Evolutionary conservation across 2,888 invertebrate genomes (phyloP).

Genomic region (Hydraecia micacea): DNA sequence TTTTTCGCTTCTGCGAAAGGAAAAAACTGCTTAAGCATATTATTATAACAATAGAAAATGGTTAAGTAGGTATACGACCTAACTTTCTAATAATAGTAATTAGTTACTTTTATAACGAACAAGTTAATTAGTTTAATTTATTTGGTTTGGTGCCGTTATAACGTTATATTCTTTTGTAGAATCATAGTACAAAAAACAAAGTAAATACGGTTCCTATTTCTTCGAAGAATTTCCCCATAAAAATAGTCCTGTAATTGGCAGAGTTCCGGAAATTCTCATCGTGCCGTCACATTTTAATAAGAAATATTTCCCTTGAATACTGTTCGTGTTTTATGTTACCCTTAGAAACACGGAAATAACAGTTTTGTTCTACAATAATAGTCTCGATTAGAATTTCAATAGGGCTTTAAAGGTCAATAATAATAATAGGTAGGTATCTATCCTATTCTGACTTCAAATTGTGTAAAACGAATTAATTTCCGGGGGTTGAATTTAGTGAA

Average conservation of each 20-base stretch:
- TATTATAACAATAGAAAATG: not conserved
- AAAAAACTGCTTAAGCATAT: not conserved
- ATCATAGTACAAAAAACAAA: not conserved
- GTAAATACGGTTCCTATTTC: not conserved
- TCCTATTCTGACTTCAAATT: slow-evolving; percentile 8
- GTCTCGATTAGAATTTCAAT: not conserved
- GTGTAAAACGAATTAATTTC: slow-evolving; percentile 32
- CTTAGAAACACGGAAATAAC: slow-evolving; percentile 25
- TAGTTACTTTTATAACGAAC: not conserved
- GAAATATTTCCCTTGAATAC: slow-evolving; percentile 35
- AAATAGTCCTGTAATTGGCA: slow-evolving; percentile 53
- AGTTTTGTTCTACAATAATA: not conserved
- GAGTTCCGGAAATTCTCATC: slow-evolving; percentile 25
- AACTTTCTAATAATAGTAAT: not conserved
- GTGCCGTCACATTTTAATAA: slow-evolving; percentile 31
- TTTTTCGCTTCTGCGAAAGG: not conserved
- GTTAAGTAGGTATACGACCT: not conserved
- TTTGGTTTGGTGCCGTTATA: too few species aligned
- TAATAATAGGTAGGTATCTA: not conserved
- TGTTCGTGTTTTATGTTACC: slow-evolving; percentile 28
- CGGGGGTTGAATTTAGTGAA: slow-evolving; percentile 9
- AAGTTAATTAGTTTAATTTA: not conserved
- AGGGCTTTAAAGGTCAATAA: slow-evolving; percentile 5
- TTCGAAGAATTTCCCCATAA: slow-evolving; percentile 23
- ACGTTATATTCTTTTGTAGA: not conserved